phyloP scores from a whole-genome alignment of 53 echinoderm and acorn worm genomes.

The Holothuria scabra region DNA sequence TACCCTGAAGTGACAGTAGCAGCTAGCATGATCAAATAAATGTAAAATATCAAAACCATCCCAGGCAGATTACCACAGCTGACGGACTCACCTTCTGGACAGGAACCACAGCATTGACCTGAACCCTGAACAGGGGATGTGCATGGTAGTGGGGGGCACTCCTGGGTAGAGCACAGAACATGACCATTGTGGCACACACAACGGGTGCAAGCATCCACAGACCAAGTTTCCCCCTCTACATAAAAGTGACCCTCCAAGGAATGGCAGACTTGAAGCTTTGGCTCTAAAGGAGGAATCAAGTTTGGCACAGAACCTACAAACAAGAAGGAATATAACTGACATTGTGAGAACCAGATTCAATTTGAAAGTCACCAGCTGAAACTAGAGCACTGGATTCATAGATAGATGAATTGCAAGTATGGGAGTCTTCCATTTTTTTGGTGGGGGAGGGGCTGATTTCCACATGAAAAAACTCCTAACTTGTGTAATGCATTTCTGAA shows the following conservation, averaged over 20 bases:
- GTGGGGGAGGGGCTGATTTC: not conserved
- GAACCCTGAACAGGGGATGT: conserved; percentile 63
- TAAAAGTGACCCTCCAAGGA: conserved; percentile 87
- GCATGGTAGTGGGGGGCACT: conserved; percentile 91
- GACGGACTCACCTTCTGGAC: conserved; percentile 48
- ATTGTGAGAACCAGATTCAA: too few relatives aligned
- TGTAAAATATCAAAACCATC: too few relatives aligned
- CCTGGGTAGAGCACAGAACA: conserved; percentile 80
- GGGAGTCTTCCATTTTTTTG: not conserved
- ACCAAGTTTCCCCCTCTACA: conserved; percentile 95
- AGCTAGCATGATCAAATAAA: too few relatives aligned
- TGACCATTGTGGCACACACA: conserved; percentile 91
- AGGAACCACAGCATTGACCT: conserved; percentile 72
- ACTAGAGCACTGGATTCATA: too few relatives aligned
- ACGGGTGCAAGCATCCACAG: conserved; percentile 79
- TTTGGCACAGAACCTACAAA: conserved; percentile 30
- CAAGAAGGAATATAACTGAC: too few relatives aligned
- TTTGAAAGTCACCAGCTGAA: too few relatives aligned
- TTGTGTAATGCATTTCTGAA: too few relatives aligned
- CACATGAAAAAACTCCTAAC: not conserved
- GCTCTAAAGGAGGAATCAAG: not conserved
- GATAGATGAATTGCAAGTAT: too few relatives aligned
- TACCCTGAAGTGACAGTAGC: too few relatives aligned
- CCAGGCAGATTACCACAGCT: too few relatives aligned
- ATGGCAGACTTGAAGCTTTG: conserved; percentile 79